phyloP scores from a whole-genome alignment of 2,113 vertebrate species.

The Mormyrus lacerda region DNA sequence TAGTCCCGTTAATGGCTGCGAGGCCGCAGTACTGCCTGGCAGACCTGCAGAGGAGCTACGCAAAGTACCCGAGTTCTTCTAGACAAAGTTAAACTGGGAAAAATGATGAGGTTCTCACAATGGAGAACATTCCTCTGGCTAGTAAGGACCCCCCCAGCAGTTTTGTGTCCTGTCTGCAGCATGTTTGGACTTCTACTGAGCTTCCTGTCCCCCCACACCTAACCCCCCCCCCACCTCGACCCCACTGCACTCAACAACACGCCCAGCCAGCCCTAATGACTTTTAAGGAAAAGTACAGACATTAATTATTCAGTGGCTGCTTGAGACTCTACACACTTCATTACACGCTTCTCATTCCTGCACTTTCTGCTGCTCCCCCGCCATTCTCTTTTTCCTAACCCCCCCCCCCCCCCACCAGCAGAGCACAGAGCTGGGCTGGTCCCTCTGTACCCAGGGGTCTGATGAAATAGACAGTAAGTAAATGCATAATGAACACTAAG shows the following conservation, averaged over 20 bases:
- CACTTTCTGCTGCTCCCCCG: neutral
- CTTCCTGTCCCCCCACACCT: neutral
- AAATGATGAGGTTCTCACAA: neutral
- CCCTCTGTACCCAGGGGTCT: conserved; percentile 6
- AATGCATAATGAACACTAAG: neutral
- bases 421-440: conserved; percentile 17
- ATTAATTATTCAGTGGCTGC: conserved; percentile 32
- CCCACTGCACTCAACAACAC: neutral
- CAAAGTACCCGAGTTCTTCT: neutral
- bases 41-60: neutral
- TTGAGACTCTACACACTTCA: conserved; percentile 35
- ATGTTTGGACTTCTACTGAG: neutral
- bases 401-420: neutral
- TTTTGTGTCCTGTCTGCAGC: neutral
- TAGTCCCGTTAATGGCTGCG: neutral
- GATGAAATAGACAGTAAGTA: conserved; percentile 17
- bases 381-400: neutral
- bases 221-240: neutral
- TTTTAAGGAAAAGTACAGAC: conserved; percentile 25
- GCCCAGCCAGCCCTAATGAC: neutral
- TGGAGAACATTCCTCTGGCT: neutral
- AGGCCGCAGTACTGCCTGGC: neutral
- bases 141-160: neutral
- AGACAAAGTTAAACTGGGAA: neutral
- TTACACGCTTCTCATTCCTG: conserved; percentile 31